Base-by-base conservation (phyloP, 2,797 vertebrate species). In the Spondyliosoma cantharus region DNA sequence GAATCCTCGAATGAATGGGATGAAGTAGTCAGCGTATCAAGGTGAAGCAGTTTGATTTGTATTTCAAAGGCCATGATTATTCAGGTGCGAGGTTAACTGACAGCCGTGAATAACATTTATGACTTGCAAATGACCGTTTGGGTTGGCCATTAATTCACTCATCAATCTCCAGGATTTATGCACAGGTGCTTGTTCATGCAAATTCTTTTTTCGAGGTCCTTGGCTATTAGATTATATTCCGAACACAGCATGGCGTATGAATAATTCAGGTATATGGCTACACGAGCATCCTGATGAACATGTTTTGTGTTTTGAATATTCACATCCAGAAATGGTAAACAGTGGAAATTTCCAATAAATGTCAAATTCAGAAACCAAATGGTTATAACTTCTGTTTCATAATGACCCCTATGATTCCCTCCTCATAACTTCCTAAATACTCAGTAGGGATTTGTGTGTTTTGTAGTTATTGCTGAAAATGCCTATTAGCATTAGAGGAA, bases 151-250 rank as follows among this genome's bases (percentile, higher is more conserved):
- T 93, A 92, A 91, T 94, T 92, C 88, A 86, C 85, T 91, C 91
- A 93, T 94, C 93, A 92, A 80, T 93, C 91, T 90, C 71, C 78
- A 56, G 80, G 86, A 93, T 94, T 95, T 92, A 94, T 92, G 89
- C 91, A 86, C 93, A 92, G 93, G 90, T 95, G 93, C 93, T 90
- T 93, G 87, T 91, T 92, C 87, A 95, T 94, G 90, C 91, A 92
- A 85, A 92, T 92, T 86, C 72, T 71, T 86, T 83, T 42, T 56
- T 69, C 83, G 66, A 74, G 87, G 90, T 89, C 84, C 87, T 91
- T 87, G 87, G 90, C 86, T 85, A 85, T 92, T 90, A 90, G 76
- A 88, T 90, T 90, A 87, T 89, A 87, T 92, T 92, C 84, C 83
- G 83, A 86, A 90, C 80, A 69, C 76, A 84, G 84, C 61, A 68